phyloP scores from a whole-genome alignment of 2,888 invertebrate genomes.

The Pomacea canaliculata region DNA sequence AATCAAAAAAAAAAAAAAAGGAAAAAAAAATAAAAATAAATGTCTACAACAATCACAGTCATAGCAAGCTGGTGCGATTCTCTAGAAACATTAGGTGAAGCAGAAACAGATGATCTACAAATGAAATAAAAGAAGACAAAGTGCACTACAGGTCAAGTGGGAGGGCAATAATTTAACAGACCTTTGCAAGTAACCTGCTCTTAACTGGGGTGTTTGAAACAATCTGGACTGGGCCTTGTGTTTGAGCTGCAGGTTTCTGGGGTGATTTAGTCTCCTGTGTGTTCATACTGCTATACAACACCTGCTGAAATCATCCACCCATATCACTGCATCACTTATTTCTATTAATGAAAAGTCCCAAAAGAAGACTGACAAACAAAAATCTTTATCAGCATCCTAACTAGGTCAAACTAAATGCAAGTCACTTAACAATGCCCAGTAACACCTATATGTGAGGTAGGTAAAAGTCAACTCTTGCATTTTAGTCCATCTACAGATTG shows the following conservation, averaged over 20 bases:
- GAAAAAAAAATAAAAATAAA: no score
- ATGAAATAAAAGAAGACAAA: not conserved
- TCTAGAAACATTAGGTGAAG: not conserved
- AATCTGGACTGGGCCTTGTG: not conserved
- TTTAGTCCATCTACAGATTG: no score
- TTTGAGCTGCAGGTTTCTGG: constrained; percentile 1
- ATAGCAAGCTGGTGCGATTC: not conserved
- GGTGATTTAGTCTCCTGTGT: constrained; percentile 4
- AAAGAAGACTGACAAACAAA: no score
- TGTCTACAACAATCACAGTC: not conserved
- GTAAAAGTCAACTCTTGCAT: no score
- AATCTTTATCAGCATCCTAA: no score
- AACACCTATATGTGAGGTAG: no score
- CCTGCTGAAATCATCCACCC: constrained; percentile 6
- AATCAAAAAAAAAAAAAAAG: no score
- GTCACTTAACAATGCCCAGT: no score
- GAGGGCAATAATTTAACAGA: constrained; percentile 35
- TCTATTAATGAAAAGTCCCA: not conserved
- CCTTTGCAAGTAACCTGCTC: constrained; percentile 51
- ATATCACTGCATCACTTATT: not conserved
- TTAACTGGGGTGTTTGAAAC: constrained; percentile 33
- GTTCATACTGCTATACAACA: not conserved
- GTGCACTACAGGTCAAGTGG: not conserved
- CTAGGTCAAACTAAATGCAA: no score
- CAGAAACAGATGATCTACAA: no score